Base-by-base conservation (phyloP, 1,140 invertebrate species). In the Drosophila erecta region DNA sequence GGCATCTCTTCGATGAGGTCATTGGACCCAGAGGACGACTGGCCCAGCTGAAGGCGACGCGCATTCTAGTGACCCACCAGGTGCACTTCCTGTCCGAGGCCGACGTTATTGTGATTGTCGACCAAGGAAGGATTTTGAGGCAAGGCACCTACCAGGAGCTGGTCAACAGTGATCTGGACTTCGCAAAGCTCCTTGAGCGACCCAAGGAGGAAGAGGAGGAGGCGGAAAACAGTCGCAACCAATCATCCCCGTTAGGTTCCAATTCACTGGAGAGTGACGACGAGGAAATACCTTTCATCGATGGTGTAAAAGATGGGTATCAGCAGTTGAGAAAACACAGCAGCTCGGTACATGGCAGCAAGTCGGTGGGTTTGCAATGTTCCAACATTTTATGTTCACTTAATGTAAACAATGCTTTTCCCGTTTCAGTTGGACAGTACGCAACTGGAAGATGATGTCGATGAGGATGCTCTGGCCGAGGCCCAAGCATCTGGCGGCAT, bases 11-110 rank as follows among this genome's bases (percentile, higher is more conserved):
- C 70, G 92, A 95, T n/a, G 93, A 94, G 61, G 95, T 95, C 40
- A 94, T 96, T 54, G 90, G 92, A 77, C 92, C 91, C 10, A 62
- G 73, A 6, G 94, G 94, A 4, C 93, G 94, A 73, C 90, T 96
- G 40, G 93, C 86, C 4, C 90, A 76, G 60, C 93, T 92, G 11
- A 93, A 93, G 67, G 96, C 95, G 71, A 96, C 96, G 0, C 92
- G 96, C 12, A 94, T 98, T 60, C 93, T 98, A 6, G 95, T 97
- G 1, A 98, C 97, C 3, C 97, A 98, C 93, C 97, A 98, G 79
- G 91, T 97, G 30, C 96, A 98, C 69, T 97, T 96, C 83, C 91
- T 98, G 0, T 94, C 95, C 78, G 93, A 94, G 44, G 96, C 95
- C 0, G 95, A 97, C 83, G 93, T 94, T 59, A 97, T 98, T 72